phyloP scores from a whole-genome alignment of 2,797 vertebrate genomes.

The Phoebastria nigripes region DNA sequence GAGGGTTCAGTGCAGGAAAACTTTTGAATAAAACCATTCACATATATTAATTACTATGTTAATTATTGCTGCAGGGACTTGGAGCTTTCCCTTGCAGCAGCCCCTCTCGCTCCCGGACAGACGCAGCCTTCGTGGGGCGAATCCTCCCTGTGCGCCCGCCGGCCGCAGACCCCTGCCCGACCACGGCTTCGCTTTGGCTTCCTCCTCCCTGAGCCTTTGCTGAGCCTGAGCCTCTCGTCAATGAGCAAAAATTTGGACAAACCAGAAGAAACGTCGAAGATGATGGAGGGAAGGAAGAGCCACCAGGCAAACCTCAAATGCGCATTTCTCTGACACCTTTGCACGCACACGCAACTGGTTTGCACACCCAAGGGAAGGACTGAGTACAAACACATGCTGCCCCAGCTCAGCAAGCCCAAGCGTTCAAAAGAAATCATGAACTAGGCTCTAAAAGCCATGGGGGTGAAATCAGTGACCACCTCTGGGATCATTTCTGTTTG shows the following conservation, averaged over 20 bases:
- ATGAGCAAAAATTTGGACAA: neutral
- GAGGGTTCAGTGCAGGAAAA: neutral
- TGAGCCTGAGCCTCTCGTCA: neutral
- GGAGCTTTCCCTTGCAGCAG: neutral
- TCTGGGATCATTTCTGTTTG: neutral
- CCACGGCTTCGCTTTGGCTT: rapidly evolving
- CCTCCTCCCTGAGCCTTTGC: neutral
- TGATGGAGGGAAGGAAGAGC: neutral
- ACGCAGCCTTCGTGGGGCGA: rapidly evolving
- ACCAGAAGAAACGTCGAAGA: rapidly evolving
- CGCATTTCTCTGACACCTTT: rapidly evolving
- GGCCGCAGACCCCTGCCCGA: neutral
- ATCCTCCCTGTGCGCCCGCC: rapidly evolving
- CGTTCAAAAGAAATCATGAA: neutral
- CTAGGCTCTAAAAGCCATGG: neutral
- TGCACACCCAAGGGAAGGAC: rapidly evolving
- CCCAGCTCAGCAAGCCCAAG: neutral
- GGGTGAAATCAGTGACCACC: neutral
- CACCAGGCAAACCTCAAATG: neutral
- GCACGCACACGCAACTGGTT: rapidly evolving
- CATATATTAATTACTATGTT: neutral
- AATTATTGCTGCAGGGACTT: neutral
- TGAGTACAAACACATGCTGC: rapidly evolving
- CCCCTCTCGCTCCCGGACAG: neutral
- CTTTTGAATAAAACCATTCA: neutral